These are phyloP conservation scores for Sebastes iracundus DNA, from an alignment of 2,797 vertebrate species.

Conservation along the genomic window DNA sequence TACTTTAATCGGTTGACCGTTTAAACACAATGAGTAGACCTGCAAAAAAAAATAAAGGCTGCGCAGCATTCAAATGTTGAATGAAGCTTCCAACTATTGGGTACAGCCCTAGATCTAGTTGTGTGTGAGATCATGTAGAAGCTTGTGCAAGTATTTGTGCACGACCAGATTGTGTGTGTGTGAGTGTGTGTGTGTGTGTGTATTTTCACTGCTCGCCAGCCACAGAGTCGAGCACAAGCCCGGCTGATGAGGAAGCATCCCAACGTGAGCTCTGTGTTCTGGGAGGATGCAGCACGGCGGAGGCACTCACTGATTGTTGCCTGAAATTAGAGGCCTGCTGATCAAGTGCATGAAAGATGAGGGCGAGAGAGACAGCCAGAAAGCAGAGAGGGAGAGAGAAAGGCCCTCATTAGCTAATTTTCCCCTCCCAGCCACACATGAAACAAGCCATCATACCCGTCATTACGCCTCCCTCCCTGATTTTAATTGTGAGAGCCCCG, in stretches of 20 bases:
- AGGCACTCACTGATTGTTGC: conserved; percentile 44
- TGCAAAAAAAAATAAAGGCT: no score
- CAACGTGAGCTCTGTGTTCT: conserved; percentile 38
- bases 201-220: conserved; percentile 1
- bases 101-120: not conserved
- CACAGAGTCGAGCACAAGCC: not conserved
- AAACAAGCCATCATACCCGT: conserved; percentile 28
- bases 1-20: no score
- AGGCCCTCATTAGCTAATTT: conserved; percentile 46
- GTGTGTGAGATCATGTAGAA: not conserved
- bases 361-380: not conserved
- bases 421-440: conserved; percentile 18
- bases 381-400: not conserved
- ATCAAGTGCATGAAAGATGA: conserved; percentile 14
- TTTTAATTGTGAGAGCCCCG: conserved; percentile 54
- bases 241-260: conserved; percentile 50
- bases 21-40: no score
- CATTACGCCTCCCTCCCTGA: conserved; percentile 36
- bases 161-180: not conserved
- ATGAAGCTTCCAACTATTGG: no score
- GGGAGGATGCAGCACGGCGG: conserved; percentile 12
- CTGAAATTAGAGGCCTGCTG: conserved; percentile 54
- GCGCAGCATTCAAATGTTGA: no score
- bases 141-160: not conserved
- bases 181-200: not conserved